Evolutionary conservation across 30 jellyfish, hydroid and myxozoan species (phyloP).

Genomic region (Turritopsis rubra): DNA sequence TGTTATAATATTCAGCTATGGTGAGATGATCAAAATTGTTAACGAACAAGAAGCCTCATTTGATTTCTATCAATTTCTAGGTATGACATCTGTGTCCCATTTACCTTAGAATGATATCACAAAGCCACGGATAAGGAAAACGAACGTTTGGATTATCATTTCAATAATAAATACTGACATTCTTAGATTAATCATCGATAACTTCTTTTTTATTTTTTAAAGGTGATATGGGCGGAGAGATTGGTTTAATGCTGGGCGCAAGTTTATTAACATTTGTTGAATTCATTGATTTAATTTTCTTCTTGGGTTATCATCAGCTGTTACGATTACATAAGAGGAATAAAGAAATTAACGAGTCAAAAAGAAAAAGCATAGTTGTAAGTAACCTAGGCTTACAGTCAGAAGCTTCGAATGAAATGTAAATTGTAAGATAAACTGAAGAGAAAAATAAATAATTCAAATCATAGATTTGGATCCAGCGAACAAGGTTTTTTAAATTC

Average conservation of each 20-base stretch:
- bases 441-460: not conserved
- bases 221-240: slow-evolving; percentile 36
- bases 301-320: slow-evolving; percentile 21
- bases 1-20: slow-evolving; percentile 20
- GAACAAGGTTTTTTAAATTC: slow-evolving; percentile 28
- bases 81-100: too few species aligned
- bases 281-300: slow-evolving; percentile 10
- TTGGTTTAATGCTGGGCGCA: slow-evolving; percentile 37
- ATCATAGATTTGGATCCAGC: slow-evolving; percentile 21
- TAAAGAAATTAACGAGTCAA: not conserved
- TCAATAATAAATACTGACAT: too few species aligned
- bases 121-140: too few species aligned
- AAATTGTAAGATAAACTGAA: not conserved
- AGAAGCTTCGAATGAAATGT: not conserved
- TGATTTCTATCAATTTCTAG: slow-evolving; percentile 38
- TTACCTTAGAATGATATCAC: too few species aligned
- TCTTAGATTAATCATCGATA: too few species aligned
- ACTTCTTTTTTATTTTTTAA: not conserved
- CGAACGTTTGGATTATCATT: too few species aligned
- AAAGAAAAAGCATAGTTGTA: not conserved
- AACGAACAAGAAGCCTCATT: slow-evolving; percentile 35
- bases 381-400: not conserved
- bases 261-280: slow-evolving; percentile 23
- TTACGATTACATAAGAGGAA: slow-evolving; percentile 1
- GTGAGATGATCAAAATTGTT: slow-evolving; percentile 18